These are phyloP conservation scores for Coelinius sp. DNA, from an alignment of 2,888 invertebrate genomes.

Conservation along the genomic window DNA sequence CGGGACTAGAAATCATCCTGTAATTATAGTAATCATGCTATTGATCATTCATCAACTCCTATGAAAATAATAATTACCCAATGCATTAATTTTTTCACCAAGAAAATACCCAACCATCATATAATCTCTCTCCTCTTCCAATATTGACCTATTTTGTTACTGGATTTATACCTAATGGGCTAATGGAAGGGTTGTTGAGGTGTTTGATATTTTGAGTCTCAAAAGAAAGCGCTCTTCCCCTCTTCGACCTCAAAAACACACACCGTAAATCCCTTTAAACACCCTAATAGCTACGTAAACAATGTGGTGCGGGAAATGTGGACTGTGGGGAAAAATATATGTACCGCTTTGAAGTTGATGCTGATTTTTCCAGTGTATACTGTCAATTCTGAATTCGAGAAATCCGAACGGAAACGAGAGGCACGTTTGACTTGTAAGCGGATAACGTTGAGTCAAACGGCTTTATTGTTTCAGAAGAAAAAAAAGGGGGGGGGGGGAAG, in stretches of 20 bases:
- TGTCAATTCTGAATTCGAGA: constrained; percentile 53
- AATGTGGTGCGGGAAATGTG: constrained; percentile 45
- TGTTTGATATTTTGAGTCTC: constrained; percentile 23
- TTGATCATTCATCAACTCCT: too few relatives aligned
- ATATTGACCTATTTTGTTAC: constrained; percentile 4
- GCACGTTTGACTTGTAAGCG: constrained; percentile 68
- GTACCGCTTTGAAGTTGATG: constrained; percentile 54
- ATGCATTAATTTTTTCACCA: not conserved
- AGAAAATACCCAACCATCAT: not conserved
- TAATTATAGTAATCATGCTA: too few relatives aligned
- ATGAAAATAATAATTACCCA: too few relatives aligned
- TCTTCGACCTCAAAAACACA: constrained; percentile 31
- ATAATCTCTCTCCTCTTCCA: not conserved
- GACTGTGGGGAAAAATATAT: constrained; percentile 3
- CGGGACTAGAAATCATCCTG: too few relatives aligned
- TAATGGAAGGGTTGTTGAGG: constrained; percentile 27
- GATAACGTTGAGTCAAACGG: constrained; percentile 69
- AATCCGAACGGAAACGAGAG: constrained; percentile 53
- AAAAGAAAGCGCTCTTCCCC: not conserved
- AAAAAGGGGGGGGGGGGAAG: constrained; percentile 27
- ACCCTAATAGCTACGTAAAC: constrained; percentile 70
- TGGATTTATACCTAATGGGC: constrained; percentile 19
- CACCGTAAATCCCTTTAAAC: constrained; percentile 58
- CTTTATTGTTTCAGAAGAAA: constrained; percentile 64
- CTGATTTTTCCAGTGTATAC: constrained; percentile 49